Conservation (phyloP, 2,888 invertebrate genomes). For the Ormyrus nitidulus region DNA sequence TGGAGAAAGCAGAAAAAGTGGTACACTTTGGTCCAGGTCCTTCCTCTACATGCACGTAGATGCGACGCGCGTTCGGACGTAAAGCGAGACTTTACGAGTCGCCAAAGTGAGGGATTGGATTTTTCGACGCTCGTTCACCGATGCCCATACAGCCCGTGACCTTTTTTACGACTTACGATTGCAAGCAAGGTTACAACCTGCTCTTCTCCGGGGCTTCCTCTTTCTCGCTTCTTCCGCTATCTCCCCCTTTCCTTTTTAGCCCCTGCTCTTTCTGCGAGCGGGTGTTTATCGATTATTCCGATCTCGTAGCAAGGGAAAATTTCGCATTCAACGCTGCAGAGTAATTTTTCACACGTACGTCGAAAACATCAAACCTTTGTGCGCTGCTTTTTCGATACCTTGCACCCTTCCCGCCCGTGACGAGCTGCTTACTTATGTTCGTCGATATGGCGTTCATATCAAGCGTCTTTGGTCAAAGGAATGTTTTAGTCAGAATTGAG, state of each 20-base stretch:
- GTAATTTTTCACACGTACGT: slow-evolving; percentile 55
- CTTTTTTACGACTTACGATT: slow-evolving; percentile 45
- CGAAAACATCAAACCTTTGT: slow-evolving; percentile 52
- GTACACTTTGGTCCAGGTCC: too few species aligned
- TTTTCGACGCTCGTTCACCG: slow-evolving; percentile 31
- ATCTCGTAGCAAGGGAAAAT: slow-evolving; percentile 50
- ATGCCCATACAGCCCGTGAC: slow-evolving; percentile 23
- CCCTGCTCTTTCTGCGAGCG: slow-evolving; percentile 9
- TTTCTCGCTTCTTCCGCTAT: slow-evolving; percentile 3
- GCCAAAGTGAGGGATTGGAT: slow-evolving; percentile 54
- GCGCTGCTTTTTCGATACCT: slow-evolving; percentile 10
- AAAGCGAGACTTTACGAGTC: slow-evolving; percentile 49
- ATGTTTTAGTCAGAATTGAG: slow-evolving; percentile 21
- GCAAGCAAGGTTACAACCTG: slow-evolving; percentile 43
- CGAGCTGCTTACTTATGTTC: slow-evolving; percentile 14
- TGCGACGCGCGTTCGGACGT: slow-evolving; percentile 48
- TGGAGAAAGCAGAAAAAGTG: too few species aligned
- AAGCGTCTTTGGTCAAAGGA: slow-evolving; percentile 14
- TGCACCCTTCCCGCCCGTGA: neutral
- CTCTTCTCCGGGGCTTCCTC: neutral
- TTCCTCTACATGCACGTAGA: too few species aligned
- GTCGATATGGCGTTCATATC: slow-evolving; percentile 1
- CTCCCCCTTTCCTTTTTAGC: neutral
- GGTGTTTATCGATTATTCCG: slow-evolving; percentile 56
- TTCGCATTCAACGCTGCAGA: slow-evolving; percentile 48